Conservation (phyloP, 2,888 invertebrate genomes). For the Endotricha flammealis region DNA sequence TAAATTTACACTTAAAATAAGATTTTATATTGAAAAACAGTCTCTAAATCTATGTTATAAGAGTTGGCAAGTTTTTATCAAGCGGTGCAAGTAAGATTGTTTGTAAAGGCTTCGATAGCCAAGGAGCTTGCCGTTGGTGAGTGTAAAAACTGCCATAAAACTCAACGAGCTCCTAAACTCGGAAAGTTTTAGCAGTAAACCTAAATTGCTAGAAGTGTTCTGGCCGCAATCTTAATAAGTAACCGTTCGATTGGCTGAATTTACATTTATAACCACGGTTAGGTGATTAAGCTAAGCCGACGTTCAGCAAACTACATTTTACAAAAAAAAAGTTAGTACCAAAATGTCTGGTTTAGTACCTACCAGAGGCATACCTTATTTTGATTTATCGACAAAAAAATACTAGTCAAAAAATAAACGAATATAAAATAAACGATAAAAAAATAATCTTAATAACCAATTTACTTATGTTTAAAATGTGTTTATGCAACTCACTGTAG, state of each 20-base stretch:
- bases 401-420: no score
- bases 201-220: slow-evolving; percentile 33
- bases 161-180: slow-evolving; percentile 49
- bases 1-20: slow-evolving; percentile 3
- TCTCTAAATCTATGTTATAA: slow-evolving; percentile 11
- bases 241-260: slow-evolving; percentile 19
- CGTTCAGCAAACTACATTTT: no score
- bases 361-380: no score
- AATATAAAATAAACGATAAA: no score
- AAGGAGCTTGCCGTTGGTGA: slow-evolving; percentile 34
- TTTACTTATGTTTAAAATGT: no score
- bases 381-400: no score
- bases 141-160: slow-evolving; percentile 62
- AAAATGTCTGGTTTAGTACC: no score
- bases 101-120: slow-evolving; percentile 21
- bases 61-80: not conserved
- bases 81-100: slow-evolving; percentile 22
- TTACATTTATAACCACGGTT: slow-evolving; percentile 3
- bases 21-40: slow-evolving; percentile 6
- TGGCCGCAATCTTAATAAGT: slow-evolving; percentile 34
- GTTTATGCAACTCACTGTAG: no score
- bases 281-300: no score
- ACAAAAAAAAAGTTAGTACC: no score
- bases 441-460: no score
- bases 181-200: slow-evolving; percentile 26